A percentile compares a stretch with the other conserved stretches of the same genome.
Conservation (phyloP, 2,888 invertebrate genomes). For the Acanthococcus lagerstroemiae region DNA sequence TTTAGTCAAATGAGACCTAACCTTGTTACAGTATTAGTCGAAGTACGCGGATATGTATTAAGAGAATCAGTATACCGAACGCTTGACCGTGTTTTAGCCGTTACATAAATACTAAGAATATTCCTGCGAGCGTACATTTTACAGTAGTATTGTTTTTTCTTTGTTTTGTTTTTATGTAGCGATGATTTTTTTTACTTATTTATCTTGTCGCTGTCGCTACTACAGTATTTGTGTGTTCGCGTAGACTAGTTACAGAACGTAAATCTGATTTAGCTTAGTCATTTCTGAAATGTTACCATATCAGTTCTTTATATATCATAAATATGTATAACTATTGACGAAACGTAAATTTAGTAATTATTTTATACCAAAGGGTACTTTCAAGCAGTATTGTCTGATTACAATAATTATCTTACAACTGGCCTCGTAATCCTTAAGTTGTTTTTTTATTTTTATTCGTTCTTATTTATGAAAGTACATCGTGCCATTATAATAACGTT, state of each 20-base stretch:
- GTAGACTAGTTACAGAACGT: not conserved
- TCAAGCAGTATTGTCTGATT: conserved; percentile 21
- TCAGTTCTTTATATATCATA: conserved; percentile 23
- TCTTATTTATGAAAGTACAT: conserved; percentile 1
- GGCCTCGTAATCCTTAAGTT: not conserved
- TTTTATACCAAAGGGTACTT: conserved; percentile 21
- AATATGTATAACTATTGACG: too few relatives aligned
- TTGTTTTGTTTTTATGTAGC: not conserved
- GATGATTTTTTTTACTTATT: not conserved
- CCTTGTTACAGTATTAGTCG: too few relatives aligned
- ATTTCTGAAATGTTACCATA: conserved; percentile 23
- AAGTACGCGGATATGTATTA: too few relatives aligned
- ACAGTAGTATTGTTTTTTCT: not conserved
- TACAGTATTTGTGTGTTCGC: not conserved
- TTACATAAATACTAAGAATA: too few relatives aligned
- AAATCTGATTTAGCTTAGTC: conserved; percentile 8
- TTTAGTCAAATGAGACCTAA: too few relatives aligned
- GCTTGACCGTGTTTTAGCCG: too few relatives aligned
- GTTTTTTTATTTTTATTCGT: conserved; percentile 6
- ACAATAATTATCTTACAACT: not conserved
- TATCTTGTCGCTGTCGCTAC: too few relatives aligned
- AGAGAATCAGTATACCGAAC: too few relatives aligned
- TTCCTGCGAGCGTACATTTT: too few relatives aligned
- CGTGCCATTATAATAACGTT: too few relatives aligned
- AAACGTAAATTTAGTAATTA: conserved; percentile 3